phyloP scores from a whole-genome alignment of 2,888 invertebrate genomes.

The Horisme vitalbata region DNA sequence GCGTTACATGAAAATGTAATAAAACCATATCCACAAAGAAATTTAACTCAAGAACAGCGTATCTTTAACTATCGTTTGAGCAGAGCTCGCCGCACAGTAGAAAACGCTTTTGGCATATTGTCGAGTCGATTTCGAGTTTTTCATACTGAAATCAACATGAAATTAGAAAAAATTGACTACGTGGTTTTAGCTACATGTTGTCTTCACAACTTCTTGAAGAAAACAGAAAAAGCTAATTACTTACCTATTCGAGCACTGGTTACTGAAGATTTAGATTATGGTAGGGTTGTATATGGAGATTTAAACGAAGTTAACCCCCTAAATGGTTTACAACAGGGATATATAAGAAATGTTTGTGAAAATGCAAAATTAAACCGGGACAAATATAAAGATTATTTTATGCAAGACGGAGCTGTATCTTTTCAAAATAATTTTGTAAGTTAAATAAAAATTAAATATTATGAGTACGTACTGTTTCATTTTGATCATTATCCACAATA shows the following conservation, averaged over 20 bases:
- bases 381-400: constrained; percentile 14
- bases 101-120: constrained; percentile 1
- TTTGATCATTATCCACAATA: constrained; percentile 9
- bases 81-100: constrained; percentile 8
- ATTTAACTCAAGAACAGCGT: constrained; percentile 1
- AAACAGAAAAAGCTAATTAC: constrained; percentile 2
- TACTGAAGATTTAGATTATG: constrained; percentile 7
- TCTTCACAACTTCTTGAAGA: constrained; percentile 2
- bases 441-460: constrained; percentile 9
- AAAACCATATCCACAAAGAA: constrained; percentile 9
- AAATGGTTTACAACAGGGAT: constrained; percentile 5
- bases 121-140: background rate
- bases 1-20: background rate
- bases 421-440: constrained; percentile 11
- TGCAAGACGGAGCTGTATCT: constrained; percentile 10
- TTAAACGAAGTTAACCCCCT: constrained; percentile 2
- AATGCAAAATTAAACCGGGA: constrained; percentile 10
- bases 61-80: constrained; percentile 9
- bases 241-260: constrained; percentile 4
- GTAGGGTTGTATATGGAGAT: constrained; percentile 2
- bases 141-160: constrained; percentile 5
- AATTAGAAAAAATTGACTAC: constrained; percentile 7
- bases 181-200: constrained; percentile 3
- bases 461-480: constrained; percentile 9
- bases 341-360: constrained; percentile 13